phyloP scores from a whole-genome alignment of 2,113 vertebrate genomes.

The Thalassoma bifasciatum region DNA sequence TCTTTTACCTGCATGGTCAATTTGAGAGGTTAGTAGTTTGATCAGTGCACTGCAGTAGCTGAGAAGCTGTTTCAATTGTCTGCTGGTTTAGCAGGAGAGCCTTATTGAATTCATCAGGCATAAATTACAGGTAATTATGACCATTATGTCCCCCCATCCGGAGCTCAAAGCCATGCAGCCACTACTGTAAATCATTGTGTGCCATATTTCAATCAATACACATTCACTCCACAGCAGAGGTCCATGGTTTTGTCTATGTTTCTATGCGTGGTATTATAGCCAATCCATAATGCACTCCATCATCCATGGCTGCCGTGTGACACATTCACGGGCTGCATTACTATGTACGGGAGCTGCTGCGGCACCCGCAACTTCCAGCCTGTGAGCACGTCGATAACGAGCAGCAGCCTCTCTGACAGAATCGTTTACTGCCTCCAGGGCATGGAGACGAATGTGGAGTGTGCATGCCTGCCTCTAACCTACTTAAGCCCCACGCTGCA shows the following conservation, averaged over 20 bases:
- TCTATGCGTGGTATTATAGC: slow-evolving; percentile 22
- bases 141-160: not conserved
- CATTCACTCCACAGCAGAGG: slow-evolving; percentile 11
- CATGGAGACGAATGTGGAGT: slow-evolving; percentile 67
- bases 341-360: slow-evolving; percentile 25
- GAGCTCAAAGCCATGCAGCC: not conserved
- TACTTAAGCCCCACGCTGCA: slow-evolving; percentile 73
- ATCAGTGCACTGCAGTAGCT: not conserved
- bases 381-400: slow-evolving; percentile 74
- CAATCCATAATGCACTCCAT: slow-evolving; percentile 37
- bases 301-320: slow-evolving; percentile 34
- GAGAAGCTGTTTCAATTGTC: not conserved
- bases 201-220: slow-evolving; percentile 22
- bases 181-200: not conserved
- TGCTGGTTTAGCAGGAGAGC: not conserved
- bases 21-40: not conserved
- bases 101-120: not conserved
- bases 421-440: slow-evolving; percentile 75
- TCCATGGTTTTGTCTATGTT: not conserved
- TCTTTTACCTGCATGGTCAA: not conserved
- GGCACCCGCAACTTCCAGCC: slow-evolving; percentile 54
- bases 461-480: slow-evolving; percentile 76
- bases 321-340: slow-evolving; percentile 24
- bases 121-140: slow-evolving; percentile 9
- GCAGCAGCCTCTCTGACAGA: slow-evolving; percentile 75